A percentile compares a stretch with the other conserved stretches of the same genome.
Evolutionary conservation across 2,888 invertebrate species (phyloP).

Genomic region (Stratiomys singularior): DNA sequence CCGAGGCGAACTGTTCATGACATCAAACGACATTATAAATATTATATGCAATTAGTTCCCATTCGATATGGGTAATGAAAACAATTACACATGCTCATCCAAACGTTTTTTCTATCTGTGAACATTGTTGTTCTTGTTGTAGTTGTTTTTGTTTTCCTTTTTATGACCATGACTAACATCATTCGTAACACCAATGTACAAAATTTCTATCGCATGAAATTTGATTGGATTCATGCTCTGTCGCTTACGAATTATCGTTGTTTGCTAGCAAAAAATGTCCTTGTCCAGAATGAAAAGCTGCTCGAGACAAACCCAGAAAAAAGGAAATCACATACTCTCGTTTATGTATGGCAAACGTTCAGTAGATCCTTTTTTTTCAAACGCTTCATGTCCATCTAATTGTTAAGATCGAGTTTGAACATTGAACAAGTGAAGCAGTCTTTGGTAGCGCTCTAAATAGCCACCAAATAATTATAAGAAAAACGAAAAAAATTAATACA

Average conservation of each 20-base stretch:
- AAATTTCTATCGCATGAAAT: background rate
- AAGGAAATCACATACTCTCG: too few relatives aligned
- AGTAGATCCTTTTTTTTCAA: too few relatives aligned
- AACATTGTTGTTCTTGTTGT: background rate
- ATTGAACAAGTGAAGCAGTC: too few relatives aligned
- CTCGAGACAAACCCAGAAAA: too few relatives aligned
- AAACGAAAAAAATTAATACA: too few relatives aligned
- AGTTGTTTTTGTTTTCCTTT: too few relatives aligned
- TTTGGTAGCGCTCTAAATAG: too few relatives aligned
- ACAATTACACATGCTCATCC: slow-evolving; percentile 1
- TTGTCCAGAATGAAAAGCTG: background rate
- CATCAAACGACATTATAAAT: too few relatives aligned
- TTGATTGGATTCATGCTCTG: background rate
- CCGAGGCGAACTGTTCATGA: background rate
- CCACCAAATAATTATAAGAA: too few relatives aligned
- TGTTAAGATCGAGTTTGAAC: background rate
- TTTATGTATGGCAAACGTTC: too few relatives aligned
- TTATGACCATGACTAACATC: too few relatives aligned
- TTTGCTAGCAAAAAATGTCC: background rate
- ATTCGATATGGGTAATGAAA: background rate
- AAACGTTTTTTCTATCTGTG: background rate
- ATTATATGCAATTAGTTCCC: background rate
- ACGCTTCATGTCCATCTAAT: slow-evolving; percentile 2
- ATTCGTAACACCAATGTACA: too few relatives aligned
- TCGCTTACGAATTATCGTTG: background rate